Conservation (phyloP, 2,888 invertebrate genomes). For the Cyrtodaria siliqua region DNA sequence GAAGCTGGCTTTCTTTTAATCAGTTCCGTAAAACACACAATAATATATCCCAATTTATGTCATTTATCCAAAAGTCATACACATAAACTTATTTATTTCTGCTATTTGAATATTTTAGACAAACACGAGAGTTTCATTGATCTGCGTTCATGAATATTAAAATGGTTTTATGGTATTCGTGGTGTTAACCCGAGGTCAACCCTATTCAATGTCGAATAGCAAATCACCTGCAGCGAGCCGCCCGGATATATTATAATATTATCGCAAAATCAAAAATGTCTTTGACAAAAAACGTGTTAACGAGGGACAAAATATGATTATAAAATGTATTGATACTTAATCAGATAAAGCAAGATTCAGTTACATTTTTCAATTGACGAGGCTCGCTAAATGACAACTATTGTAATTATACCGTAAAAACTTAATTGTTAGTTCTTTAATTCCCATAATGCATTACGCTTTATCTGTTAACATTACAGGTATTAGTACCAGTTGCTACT, state of each 20-base stretch:
- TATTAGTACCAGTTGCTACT: too few relatives aligned
- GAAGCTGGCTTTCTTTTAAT: too few relatives aligned
- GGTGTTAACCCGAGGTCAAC: constrained; percentile 46
- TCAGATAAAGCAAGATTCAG: constrained; percentile 26
- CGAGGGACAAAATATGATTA: constrained; percentile 38
- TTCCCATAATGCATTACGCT: too few relatives aligned
- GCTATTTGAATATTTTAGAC: neutral
- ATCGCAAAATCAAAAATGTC: constrained; percentile 31
- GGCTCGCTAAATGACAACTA: constrained; percentile 24
- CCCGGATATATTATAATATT: constrained; percentile 27
- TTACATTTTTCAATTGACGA: constrained; percentile 21
- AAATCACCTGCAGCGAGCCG: constrained; percentile 19
- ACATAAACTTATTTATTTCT: too few relatives aligned
- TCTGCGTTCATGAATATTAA: constrained; percentile 38
- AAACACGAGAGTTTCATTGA: neutral
- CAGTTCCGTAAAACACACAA: too few relatives aligned
- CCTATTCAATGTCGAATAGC: constrained; percentile 13
- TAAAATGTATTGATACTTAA: constrained; percentile 29
- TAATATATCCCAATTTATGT: too few relatives aligned
- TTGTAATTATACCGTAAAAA: constrained; percentile 31
- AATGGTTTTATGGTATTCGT: constrained; percentile 41
- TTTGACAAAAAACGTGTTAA: constrained; percentile 40
- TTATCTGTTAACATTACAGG: too few relatives aligned
- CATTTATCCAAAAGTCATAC: too few relatives aligned
- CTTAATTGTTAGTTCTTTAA: too few relatives aligned